A percentile compares a stretch with the other conserved stretches of the same genome.
Conservation (phyloP, 35 echinoderm and acorn worm species). For the Patiria miniata region DNA sequence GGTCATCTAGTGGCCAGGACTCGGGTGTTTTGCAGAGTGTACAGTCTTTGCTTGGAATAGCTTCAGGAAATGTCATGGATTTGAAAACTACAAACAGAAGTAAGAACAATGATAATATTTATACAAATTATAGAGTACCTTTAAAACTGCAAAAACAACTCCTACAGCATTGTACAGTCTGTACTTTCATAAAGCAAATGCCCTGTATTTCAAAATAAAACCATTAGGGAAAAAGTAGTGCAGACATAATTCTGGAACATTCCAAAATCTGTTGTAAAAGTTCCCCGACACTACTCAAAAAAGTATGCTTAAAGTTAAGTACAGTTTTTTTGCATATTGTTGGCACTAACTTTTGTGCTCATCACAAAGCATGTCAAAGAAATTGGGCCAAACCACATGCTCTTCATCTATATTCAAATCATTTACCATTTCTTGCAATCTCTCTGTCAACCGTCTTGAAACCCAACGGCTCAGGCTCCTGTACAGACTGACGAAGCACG, state of each 20-base stretch:
- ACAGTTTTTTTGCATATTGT: neutral
- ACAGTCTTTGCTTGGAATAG: neutral
- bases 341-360: neutral
- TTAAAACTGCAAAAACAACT: neutral
- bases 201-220: neutral
- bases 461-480: neutral
- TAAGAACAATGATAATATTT: neutral
- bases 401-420: neutral
- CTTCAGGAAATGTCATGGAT: neutral
- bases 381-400: neutral
- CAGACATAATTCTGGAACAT: neutral
- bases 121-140: neutral
- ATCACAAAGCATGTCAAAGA: neutral
- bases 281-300: neutral
- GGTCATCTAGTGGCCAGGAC: neutral
- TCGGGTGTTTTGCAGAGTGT: neutral
- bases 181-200: neutral
- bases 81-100: neutral
- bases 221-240: neutral
- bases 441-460: neutral
- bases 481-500: neutral
- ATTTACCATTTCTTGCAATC: neutral
- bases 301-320: neutral
- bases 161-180: neutral
- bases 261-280: neutral